phyloP scores from a whole-genome alignment of 2,888 invertebrate species.

The Rhingia campestris region DNA sequence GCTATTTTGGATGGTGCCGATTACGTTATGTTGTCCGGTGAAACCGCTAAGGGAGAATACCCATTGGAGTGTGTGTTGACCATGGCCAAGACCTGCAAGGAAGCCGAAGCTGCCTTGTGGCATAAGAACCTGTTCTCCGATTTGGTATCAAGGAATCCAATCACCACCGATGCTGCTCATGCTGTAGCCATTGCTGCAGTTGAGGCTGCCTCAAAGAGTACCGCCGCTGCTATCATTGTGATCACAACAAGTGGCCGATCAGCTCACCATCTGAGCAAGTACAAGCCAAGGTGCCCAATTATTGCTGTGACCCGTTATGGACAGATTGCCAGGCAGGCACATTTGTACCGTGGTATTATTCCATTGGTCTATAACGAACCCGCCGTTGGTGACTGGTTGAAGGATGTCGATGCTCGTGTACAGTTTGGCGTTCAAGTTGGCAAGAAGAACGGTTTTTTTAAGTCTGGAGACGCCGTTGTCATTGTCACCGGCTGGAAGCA shows the following conservation, averaged over 20 bases:
- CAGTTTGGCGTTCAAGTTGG: slow-evolving; percentile 93
- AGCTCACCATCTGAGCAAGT: slow-evolving; percentile 95
- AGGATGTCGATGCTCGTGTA: slow-evolving; percentile 94
- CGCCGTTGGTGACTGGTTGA: slow-evolving; percentile 91
- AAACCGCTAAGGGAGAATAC: slow-evolving; percentile 98
- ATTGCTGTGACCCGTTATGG: slow-evolving; percentile 93
- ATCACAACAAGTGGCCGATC: slow-evolving; percentile 85
- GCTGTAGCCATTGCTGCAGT: slow-evolving; percentile 96
- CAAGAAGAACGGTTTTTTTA: slow-evolving; percentile 93
- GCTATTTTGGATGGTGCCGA: slow-evolving; percentile 98
- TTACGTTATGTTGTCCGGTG: slow-evolving; percentile 99
- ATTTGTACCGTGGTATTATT: slow-evolving; percentile 94
- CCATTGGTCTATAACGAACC: slow-evolving; percentile 91
- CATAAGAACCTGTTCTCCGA: slow-evolving; percentile 95
- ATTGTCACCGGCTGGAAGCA: slow-evolving; percentile 98
- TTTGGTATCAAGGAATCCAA: slow-evolving; percentile 83
- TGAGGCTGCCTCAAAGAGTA: slow-evolving; percentile 94
- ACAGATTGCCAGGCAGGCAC: slow-evolving; percentile 94
- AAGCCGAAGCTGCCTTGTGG: slow-evolving; percentile 98
- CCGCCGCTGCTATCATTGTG: slow-evolving; percentile 93
- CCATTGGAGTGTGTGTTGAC: slow-evolving; percentile 94
- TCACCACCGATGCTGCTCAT: slow-evolving; percentile 93
- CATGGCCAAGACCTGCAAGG: slow-evolving; percentile 97
- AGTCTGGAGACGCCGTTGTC: slow-evolving; percentile 92
- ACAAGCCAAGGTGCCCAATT: slow-evolving; percentile 96